These are phyloP conservation scores for Scaptodrosophila latifasciaeformis DNA, from an alignment of 2,888 invertebrate genomes.

Conservation along the genomic window DNA sequence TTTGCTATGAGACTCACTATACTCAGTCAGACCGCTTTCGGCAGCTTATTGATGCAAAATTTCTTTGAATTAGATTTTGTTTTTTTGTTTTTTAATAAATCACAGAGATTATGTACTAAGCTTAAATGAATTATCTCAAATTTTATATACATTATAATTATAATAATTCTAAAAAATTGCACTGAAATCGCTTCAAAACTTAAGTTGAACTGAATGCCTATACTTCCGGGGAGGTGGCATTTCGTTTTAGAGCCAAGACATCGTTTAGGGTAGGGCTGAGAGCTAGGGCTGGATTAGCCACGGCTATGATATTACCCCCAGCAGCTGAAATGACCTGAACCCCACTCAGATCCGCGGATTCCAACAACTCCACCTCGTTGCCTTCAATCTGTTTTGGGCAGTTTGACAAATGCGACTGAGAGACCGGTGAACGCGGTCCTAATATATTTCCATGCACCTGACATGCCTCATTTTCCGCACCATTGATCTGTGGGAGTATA, in stretches of 20 bases:
- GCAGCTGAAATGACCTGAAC: conserved; percentile 88
- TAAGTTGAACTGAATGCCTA: conserved; percentile 24
- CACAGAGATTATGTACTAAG: conserved; percentile 46
- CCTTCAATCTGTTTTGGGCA: neutral
- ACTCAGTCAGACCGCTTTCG: too few species aligned
- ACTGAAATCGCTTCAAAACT: conserved; percentile 26
- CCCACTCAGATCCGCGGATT: conserved; percentile 65
- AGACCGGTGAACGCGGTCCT: neutral
- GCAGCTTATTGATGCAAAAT: too few species aligned
- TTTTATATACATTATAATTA: conserved; percentile 22
- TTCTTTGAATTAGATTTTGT: neutral
- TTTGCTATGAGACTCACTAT: too few species aligned
- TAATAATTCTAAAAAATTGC: conserved; percentile 35
- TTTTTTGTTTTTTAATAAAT: conserved; percentile 23
- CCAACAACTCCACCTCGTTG: conserved; percentile 16
- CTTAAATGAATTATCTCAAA: conserved; percentile 14
- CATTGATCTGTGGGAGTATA: conserved; percentile 50
- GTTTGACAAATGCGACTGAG: neutral
- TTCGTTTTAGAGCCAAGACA: conserved; percentile 71
- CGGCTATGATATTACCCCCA: conserved; percentile 91
- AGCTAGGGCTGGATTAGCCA: conserved; percentile 89
- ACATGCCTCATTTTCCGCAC: conserved; percentile 62
- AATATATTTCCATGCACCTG: conserved; percentile 7
- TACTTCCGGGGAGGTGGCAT: conserved; percentile 70
- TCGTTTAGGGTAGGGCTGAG: conserved; percentile 77